phyloP scores from a whole-genome alignment of 2,888 invertebrate genomes.

The Caenorhabditis sinica region DNA sequence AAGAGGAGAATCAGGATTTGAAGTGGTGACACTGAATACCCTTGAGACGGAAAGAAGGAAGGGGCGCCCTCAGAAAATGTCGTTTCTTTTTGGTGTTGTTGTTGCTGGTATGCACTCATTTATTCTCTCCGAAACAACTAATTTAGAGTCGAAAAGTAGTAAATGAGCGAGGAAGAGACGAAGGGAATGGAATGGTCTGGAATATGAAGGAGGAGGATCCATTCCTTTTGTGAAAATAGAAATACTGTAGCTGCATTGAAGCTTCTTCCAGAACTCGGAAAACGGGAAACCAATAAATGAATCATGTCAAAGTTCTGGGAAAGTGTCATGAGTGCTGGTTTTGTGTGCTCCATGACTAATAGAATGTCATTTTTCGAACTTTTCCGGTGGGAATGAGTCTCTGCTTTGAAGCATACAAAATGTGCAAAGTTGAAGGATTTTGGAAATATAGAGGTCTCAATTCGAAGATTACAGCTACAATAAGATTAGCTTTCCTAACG shows the following conservation, averaged over 20 bases:
- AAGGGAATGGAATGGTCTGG: background rate
- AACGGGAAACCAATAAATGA: conserved; percentile 30
- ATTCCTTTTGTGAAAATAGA: too few relatives aligned
- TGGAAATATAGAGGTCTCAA: too few relatives aligned
- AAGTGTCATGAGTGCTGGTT: background rate
- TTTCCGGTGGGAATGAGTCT: background rate
- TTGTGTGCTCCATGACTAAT: conserved; percentile 4
- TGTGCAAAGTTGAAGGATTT: too few relatives aligned
- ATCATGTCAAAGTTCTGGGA: conserved; percentile 1
- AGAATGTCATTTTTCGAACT: background rate
- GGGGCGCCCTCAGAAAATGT: conserved; percentile 54
- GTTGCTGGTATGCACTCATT: conserved; percentile 51
- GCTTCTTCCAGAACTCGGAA: background rate
- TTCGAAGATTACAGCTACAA: too few relatives aligned
- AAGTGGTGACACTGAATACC: conserved; percentile 67
- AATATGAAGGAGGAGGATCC: background rate
- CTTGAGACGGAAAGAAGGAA: conserved; percentile 54
- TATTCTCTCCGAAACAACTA: conserved; percentile 51
- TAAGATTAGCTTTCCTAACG: too few relatives aligned
- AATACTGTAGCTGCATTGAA: too few relatives aligned
- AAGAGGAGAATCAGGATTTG: conserved; percentile 58
- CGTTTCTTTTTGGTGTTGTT: conserved; percentile 36
- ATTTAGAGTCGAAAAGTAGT: conserved; percentile 53
- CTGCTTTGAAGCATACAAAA: background rate
- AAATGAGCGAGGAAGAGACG: conserved; percentile 19